Conservation (phyloP, 2,888 invertebrate genomes). For the Amblyteles armatorius region DNA sequence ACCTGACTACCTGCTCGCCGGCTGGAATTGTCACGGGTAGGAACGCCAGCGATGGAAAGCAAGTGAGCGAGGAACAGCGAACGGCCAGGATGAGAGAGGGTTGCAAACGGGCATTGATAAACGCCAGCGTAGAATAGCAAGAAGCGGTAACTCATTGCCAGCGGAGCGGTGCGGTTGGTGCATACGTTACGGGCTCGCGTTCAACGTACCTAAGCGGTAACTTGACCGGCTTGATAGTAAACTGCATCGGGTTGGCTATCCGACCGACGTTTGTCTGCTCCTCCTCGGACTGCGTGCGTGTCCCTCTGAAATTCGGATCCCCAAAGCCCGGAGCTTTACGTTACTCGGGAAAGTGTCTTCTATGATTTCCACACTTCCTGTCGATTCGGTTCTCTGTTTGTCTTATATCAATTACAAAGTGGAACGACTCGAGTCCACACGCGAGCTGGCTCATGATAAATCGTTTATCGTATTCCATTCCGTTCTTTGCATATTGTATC, state of each 20-base stretch:
- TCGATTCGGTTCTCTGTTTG: neutral
- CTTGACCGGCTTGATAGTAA: conserved; percentile 72
- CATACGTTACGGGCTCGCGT: conserved; percentile 76
- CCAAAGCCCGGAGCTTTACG: neutral
- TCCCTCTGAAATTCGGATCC: neutral
- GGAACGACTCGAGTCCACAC: neutral
- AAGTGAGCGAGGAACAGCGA: conserved; percentile 52
- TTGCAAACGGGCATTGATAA: conserved; percentile 75
- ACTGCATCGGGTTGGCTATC: conserved; percentile 72
- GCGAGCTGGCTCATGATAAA: conserved; percentile 3
- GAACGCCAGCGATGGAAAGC: conserved; percentile 45
- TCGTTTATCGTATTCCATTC: neutral
- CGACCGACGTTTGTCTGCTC: conserved; percentile 29
- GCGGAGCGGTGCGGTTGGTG: conserved; percentile 77
- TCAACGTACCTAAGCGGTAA: conserved; percentile 71
- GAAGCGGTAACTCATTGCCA: conserved; percentile 78
- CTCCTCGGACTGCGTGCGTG: conserved; percentile 15
- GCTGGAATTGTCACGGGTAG: conserved; percentile 51
- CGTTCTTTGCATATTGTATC: too few species aligned
- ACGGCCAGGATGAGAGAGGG: conserved; percentile 62
- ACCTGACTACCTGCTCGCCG: conserved; percentile 44
- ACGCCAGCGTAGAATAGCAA: conserved; percentile 70
- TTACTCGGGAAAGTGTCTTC: neutral
- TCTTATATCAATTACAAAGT: neutral
- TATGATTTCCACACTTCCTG: neutral